Evolutionary conservation across 2,797 vertebrate species (phyloP).

Genomic region (Onychomys torridus): DNA sequence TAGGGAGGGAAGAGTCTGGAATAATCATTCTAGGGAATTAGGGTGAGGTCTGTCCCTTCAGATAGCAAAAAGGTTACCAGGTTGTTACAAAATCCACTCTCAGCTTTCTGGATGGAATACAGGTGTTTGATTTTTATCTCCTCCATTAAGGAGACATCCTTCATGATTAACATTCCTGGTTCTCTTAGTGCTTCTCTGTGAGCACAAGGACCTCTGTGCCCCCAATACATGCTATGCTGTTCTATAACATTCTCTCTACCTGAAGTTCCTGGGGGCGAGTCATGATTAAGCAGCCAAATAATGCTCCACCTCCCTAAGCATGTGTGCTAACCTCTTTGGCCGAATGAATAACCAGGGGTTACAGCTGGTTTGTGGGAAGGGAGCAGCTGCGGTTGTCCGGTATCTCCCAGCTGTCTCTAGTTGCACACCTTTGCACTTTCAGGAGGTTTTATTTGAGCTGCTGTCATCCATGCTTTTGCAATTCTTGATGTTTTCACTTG

Average conservation of each 20-base stretch:
- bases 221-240: background rate
- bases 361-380: background rate
- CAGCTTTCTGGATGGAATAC: background rate
- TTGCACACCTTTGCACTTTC: background rate
- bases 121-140: background rate
- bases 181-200: background rate
- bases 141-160: background rate
- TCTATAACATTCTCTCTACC: background rate
- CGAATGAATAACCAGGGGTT: background rate
- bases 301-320: background rate
- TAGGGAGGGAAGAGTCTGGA: background rate
- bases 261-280: background rate
- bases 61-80: background rate
- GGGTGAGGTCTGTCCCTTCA: background rate
- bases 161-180: background rate
- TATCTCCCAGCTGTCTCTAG: background rate
- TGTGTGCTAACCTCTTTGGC: background rate
- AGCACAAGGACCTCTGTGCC: background rate
- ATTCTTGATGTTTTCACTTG: background rate
- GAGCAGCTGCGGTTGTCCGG: background rate
- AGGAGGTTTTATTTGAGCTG: background rate
- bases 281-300: background rate
- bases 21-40: background rate
- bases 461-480: constrained; percentile 23
- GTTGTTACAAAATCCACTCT: background rate